Percentiles rank a stretch among this genome's conserved stretches.
These are phyloP conservation scores for Mola mola DNA, from an alignment of 2,113 vertebrate species.

Conservation along the genomic window DNA sequence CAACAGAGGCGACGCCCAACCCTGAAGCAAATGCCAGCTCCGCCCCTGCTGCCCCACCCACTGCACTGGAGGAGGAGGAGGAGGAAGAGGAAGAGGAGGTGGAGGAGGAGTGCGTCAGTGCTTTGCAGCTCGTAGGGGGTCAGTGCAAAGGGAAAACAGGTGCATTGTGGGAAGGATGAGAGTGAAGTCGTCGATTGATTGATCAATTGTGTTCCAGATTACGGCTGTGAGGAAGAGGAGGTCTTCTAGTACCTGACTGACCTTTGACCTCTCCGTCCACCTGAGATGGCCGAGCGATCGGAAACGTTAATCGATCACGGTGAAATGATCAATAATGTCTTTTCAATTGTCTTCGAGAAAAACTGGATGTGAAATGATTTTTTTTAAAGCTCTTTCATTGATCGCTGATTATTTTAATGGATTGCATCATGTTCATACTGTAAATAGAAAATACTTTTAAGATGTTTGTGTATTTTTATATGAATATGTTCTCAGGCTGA, in stretches of 20 bases:
- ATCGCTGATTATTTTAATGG: neutral
- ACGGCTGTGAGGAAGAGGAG: constrained; percentile 17
- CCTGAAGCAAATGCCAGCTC: neutral
- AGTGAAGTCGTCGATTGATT: neutral
- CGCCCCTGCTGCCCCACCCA: constrained; percentile 3
- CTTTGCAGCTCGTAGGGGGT: constrained; percentile 90
- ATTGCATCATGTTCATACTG: neutral
- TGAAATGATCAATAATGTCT: neutral
- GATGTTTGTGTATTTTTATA: neutral
- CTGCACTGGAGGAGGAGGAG: constrained; percentile 75
- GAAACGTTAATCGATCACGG: neutral
- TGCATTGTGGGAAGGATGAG: neutral
- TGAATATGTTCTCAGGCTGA: neutral
- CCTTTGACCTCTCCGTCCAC: neutral
- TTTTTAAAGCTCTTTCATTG: too few relatives aligned
- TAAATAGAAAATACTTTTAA: neutral
- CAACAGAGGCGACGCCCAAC: neutral
- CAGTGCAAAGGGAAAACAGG: neutral
- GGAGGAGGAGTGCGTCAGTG: constrained; percentile 90
- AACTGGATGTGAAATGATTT: too few relatives aligned
- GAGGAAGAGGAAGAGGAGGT: constrained; percentile 78
- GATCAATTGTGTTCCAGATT: constrained; percentile 2
- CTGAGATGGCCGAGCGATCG: too few relatives aligned
- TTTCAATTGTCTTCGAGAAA: too few relatives aligned
- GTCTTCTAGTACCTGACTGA: neutral